Conservation (phyloP, 1,140 invertebrate genomes). For the Drosophila truncata region DNA sequence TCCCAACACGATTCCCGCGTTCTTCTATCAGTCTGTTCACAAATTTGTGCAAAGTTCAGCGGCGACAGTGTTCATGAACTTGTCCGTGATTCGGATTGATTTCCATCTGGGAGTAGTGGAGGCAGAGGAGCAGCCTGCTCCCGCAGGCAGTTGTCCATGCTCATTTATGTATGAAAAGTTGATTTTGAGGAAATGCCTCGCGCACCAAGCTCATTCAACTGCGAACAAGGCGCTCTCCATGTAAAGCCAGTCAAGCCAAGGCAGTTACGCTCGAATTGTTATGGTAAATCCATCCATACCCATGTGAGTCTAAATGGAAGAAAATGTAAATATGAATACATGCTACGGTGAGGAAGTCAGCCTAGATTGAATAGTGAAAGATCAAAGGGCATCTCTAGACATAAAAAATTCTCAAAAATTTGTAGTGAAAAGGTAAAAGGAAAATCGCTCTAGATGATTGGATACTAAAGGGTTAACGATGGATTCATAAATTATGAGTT, state of each 20-base stretch:
- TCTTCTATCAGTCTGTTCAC: slow-evolving; percentile 25
- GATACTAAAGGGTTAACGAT: not conserved
- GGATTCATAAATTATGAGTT: not conserved
- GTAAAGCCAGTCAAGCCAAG: slow-evolving; percentile 64
- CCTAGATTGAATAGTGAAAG: slow-evolving; percentile 1
- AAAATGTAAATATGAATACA: slow-evolving; percentile 15
- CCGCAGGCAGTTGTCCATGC: slow-evolving; percentile 51
- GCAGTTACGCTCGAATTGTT: slow-evolving; percentile 68
- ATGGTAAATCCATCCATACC: slow-evolving; percentile 37
- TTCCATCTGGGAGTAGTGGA: not conserved
- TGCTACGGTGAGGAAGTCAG: not conserved
- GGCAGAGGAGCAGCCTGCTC: not conserved
- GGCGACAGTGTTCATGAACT: slow-evolving; percentile 63
- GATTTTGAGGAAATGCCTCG: slow-evolving; percentile 39
- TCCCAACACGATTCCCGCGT: not conserved
- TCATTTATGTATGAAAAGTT: slow-evolving; percentile 45
- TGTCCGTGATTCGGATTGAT: slow-evolving; percentile 47
- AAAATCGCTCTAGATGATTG: slow-evolving; percentile 4
- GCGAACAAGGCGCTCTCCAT: slow-evolving; percentile 40
- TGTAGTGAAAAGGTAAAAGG: not conserved
- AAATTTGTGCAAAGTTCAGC: slow-evolving; percentile 42
- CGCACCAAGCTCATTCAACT: slow-evolving; percentile 43
- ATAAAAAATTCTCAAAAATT: not conserved
- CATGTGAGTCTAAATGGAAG: slow-evolving; percentile 10
- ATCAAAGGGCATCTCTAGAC: slow-evolving; percentile 13